Base-by-base conservation (phyloP, 2,113 vertebrate species). In the Cyanocitta stelleri region DNA sequence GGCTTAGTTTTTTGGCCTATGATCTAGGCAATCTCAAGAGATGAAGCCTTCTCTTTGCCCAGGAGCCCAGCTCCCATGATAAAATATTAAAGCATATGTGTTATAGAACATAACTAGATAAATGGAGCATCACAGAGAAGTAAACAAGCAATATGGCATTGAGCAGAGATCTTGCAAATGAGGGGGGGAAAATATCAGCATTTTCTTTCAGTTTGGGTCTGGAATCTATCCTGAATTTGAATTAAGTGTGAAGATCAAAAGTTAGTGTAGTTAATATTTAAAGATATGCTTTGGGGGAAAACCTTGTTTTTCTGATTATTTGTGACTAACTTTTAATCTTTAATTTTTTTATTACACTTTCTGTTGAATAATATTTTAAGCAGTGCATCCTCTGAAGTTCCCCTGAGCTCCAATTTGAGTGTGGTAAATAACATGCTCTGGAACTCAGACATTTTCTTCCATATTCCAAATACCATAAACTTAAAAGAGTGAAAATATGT, bases 181-280 rank as follows among this genome's bases (percentile, higher is more conserved):
- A 93, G 37, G 9, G 11, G 51, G 37, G 30, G 8, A 26, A 94
- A 93, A 88, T n/a, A 86, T 4, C 43, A 52, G 41, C 13, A 14
- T 43, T 86, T 95, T 63, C 79, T 83, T 86, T 86, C 58, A 19
- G 51, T 80, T 88, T 86, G 80, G 46, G 61, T 84, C 75, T 89
- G 49, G 46, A 93, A n/a, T 63, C 63, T 55, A 62, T 73, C 32
- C 43, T 94, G 90, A 88, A 71, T 95, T 90, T 95, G 86, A 93
- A 92, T 95, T 92, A 95, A 95, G 72, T 43, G 17, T 75, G 86
- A 90, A 95, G 95, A 97, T 97, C 90, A 97, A 96, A 97, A 17
- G 0, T 84, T 33, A 89, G 19, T n/a, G 20, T 48, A 37, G 33
- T 95, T 95, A 97, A 97, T 95, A 97, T 97, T 96, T 74, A 95